Evolutionary conservation across 1,140 invertebrate species (phyloP).

Genomic region (Leptinotarsa texana): DNA sequence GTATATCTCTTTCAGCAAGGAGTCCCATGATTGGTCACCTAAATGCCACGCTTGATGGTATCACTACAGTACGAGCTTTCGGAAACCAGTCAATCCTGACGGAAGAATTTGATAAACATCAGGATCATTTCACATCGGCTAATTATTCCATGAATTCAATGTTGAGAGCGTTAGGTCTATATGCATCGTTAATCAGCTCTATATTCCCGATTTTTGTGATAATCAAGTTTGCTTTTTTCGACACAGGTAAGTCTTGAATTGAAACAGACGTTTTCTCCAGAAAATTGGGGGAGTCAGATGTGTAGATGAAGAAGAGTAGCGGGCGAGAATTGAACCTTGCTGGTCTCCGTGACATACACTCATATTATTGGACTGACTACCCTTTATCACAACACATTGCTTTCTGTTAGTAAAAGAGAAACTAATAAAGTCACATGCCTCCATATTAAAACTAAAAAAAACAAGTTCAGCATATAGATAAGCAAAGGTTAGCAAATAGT

Average conservation of each 20-base stretch:
- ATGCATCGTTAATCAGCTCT: not conserved
- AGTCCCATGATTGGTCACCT: constrained; percentile 86
- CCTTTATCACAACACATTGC: too few relatives aligned
- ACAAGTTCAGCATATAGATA: too few relatives aligned
- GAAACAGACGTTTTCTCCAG: too few relatives aligned
- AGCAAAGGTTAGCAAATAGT: too few relatives aligned
- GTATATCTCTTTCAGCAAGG: constrained; percentile 59
- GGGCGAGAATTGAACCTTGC: too few relatives aligned
- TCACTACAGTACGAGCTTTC: constrained; percentile 86
- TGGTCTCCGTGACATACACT: too few relatives aligned
- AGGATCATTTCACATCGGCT: constrained; percentile 71
- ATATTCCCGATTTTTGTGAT: not conserved
- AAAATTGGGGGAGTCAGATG: too few relatives aligned
- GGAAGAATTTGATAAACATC: constrained; percentile 77
- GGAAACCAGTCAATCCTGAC: constrained; percentile 75
- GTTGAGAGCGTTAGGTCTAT: not conserved
- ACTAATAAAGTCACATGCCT: too few relatives aligned
- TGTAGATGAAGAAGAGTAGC: too few relatives aligned
- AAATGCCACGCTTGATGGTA: constrained; percentile 82
- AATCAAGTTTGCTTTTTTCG: not conserved
- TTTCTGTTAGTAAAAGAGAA: too few relatives aligned
- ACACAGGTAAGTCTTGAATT: not conserved
- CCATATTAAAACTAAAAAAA: too few relatives aligned
- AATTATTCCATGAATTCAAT: constrained; percentile 58
- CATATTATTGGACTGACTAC: too few relatives aligned